Base-by-base conservation (phyloP, 2,797 vertebrate genomes). In the Uromys caudimaculatus region DNA sequence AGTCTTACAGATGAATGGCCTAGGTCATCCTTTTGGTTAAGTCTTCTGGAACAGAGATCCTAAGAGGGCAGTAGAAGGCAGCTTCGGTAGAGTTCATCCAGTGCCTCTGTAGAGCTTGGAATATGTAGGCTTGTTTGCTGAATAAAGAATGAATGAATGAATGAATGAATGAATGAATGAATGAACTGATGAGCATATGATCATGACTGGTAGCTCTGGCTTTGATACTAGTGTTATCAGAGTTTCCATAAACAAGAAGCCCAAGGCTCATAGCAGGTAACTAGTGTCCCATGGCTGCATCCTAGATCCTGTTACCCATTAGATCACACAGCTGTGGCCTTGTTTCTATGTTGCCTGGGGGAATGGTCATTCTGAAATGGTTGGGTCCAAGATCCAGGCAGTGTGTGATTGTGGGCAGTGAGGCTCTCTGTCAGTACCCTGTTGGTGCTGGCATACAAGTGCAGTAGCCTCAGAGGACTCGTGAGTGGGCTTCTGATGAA, bases 311-410 rank as follows among this genome's bases (percentile, higher is more conserved):
- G 38, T 52, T n/a, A 23, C 21, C 7, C n/a, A 3, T 19, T 4
- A 62, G 75, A 4, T 4, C 24, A 2, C 35, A 24, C 23, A 6
- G 32, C 47, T 24, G 0, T 58, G 3, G 54, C 35, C 50, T 13
- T 1, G 24, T 52, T 50, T 86, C 29, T 67, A 0, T 0, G 0
- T 0, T 3, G 35, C 29, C 27, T 58, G 2, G 0, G 24, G 21
- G 24, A 23, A 7, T 11, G 13, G 35, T 41, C 6, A 41, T 19
- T 10, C 38, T 60, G 13, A 14, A 38, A 9, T 58, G 10, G 60
- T 6, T 9, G 41, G 21, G 35, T 10, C 6, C 52, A 21, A 14
- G 54, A 19, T 78, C 82, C 38, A 21, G 64, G 58, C 23, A 6
- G 47, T 27, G n/a, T 29, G 0, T 38, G 27, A 19, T 5, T 35